These are phyloP conservation scores for Capitulum mitella DNA, from an alignment of 2,888 invertebrate species.

Conservation along the genomic window DNA sequence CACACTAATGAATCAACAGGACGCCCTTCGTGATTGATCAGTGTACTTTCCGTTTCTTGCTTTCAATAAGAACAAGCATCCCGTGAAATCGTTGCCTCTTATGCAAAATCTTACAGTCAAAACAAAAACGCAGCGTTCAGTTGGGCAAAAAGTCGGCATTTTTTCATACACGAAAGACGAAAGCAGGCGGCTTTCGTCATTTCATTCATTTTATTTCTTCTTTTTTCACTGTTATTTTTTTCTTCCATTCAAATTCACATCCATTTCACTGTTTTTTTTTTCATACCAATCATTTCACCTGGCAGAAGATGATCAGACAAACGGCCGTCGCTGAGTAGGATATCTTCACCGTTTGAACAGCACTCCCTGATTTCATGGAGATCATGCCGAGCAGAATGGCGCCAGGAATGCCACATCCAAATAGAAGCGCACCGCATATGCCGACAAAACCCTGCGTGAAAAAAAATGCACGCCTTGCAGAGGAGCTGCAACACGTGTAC, in stretches of 20 bases:
- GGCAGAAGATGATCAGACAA: not conserved
- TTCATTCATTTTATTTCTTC: not conserved
- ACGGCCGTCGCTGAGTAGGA: not conserved
- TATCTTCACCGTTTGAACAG: not conserved
- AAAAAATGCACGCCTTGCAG: too few species aligned
- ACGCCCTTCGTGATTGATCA: not conserved
- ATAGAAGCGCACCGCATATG: not conserved
- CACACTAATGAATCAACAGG: not conserved
- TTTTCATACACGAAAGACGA: not conserved
- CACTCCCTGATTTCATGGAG: not conserved
- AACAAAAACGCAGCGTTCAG: not conserved
- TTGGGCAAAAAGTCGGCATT: not conserved
- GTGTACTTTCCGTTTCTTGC: not conserved
- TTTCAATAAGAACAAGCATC: too few species aligned
- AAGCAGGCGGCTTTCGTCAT: not conserved
- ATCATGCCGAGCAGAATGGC: not conserved
- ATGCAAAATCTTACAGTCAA: not conserved
- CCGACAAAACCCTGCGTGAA: not conserved
- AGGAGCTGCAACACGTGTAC: too few species aligned
- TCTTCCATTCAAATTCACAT: not conserved
- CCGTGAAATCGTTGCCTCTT: too few species aligned
- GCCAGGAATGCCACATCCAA: not conserved
- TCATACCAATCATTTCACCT: not conserved
- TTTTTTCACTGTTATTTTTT: too few species aligned
- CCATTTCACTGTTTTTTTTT: not conserved